A percentile compares a stretch with the other conserved stretches of the same genome.
Conservation (phyloP, 1,140 invertebrate species). For the Drosophila nebulosa region DNA sequence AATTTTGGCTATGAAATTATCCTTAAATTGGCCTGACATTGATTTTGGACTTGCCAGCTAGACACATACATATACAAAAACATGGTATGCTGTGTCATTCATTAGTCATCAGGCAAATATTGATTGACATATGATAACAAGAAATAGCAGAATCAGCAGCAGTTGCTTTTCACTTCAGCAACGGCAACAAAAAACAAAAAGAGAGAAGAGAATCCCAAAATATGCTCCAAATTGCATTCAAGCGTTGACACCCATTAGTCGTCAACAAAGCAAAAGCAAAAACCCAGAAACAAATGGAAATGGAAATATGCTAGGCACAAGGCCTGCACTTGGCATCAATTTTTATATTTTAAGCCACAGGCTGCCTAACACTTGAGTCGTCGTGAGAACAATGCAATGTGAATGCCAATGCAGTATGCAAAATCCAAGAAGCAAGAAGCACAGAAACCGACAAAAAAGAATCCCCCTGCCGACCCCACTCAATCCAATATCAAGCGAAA, state of each 20-base stretch:
- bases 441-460: constrained; percentile 1
- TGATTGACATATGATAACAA: constrained; percentile 70
- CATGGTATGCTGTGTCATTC: constrained; percentile 29
- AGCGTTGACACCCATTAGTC: constrained; percentile 72
- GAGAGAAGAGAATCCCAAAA: constrained; percentile 47
- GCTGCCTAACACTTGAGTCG: constrained; percentile 67
- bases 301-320: constrained; percentile 44
- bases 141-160: constrained; percentile 27
- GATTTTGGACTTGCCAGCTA: constrained; percentile 30
- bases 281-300: constrained; percentile 28
- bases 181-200: not conserved
- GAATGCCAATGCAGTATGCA: constrained; percentile 66
- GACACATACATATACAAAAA: constrained; percentile 6
- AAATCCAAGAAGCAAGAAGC: constrained; percentile 17
- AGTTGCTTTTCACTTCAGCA: constrained; percentile 30
- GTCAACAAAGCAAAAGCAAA: constrained; percentile 19
- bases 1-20: constrained; percentile 58
- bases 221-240: constrained; percentile 73
- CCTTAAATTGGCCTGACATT: constrained; percentile 60
- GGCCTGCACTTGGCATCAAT: constrained; percentile 74
- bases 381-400: constrained; percentile 68
- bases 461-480: constrained; percentile 23
- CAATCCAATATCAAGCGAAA: constrained; percentile 31
- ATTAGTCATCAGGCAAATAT: constrained; percentile 56
- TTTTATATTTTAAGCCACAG: constrained; percentile 75